Evolutionary conservation across 2,797 vertebrate genomes (phyloP).

Genomic region (Liparis tanakae): DNA sequence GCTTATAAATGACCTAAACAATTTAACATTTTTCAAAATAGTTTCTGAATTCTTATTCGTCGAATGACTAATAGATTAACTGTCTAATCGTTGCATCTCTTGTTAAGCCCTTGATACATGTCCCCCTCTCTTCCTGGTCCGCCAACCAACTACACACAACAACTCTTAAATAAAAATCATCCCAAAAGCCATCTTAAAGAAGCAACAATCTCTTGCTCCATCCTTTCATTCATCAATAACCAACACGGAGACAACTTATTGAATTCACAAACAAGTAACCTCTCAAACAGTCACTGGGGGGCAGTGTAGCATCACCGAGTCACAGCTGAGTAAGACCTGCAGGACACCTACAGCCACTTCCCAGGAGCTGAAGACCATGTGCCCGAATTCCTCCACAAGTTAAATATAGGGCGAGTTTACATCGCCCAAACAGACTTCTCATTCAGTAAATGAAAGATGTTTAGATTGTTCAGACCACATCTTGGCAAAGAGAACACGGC

Average conservation of each 20-base stretch:
- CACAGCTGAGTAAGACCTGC: constrained; percentile 26
- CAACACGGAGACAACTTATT: background rate
- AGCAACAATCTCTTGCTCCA: background rate
- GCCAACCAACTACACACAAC: background rate
- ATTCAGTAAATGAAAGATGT: constrained; percentile 54
- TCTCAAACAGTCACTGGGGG: constrained; percentile 65
- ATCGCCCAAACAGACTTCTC: constrained; percentile 60
- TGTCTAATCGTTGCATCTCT: background rate
- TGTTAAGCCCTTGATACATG: background rate
- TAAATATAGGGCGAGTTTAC: constrained; percentile 68
- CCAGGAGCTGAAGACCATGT: constrained; percentile 54
- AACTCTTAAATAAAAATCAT: background rate
- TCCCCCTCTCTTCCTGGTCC: background rate
- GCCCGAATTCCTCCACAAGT: constrained; percentile 58
- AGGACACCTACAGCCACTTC: constrained; percentile 62
- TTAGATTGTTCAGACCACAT: constrained; percentile 31
- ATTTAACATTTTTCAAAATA: background rate
- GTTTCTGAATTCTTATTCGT: background rate
- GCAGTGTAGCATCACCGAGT: constrained; percentile 52
- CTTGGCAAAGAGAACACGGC: constrained; percentile 11
- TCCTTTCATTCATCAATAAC: background rate
- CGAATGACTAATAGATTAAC: background rate
- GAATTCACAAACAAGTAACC: constrained; percentile 26
- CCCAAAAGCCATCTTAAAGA: background rate
- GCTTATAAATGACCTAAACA: background rate